Base-by-base conservation (phyloP, 1,140 invertebrate genomes). In the Mesaphorura yosii region DNA sequence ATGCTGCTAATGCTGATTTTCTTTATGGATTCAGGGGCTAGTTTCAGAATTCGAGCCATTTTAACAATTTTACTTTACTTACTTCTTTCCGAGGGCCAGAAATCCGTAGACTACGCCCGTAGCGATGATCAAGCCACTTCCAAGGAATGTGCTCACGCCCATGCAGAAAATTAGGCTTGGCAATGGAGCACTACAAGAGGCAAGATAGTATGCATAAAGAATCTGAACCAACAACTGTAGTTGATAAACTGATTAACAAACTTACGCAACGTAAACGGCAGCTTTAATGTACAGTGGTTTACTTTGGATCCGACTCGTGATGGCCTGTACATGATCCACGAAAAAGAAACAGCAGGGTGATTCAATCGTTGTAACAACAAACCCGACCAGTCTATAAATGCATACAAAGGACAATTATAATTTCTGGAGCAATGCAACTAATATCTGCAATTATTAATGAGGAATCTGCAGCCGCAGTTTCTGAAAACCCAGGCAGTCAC, bases 311-410 rank as follows among this genome's bases (percentile, higher is more conserved):
- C 41, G 49, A 34, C 37, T 77, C 82, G 62, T 81, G 79, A 41
- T 86, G 17, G 75, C 77, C 69, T 90, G 84, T 51, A 93, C 88
- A 73, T 88, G 86, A 66, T 94, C 90, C 58, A 96, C 79, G 71
- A 91, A 96, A 68, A 88, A 77, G 70, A 90, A 95, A 72, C 90
- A 94, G 68, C 86, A 94, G 0, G 91, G 91, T 12, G 90, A 90
- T 72, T 97, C 92, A 63, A 92, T 77, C 4, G 83, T 77, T 57
- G 92, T 75, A 40, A 90, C 79, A 49, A 87, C 64, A 72, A 93
- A 90, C 39, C 88, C 89, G 46, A 83, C 79, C 41, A 91, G 60
- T 64, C 78, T 81, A 64, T 48, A 10, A 70, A 69, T 26, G 44
- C 42, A 58, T 56, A 26, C 5, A 20, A 37, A 17, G 34, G 17